Evolutionary conservation across 2,888 invertebrate species (phyloP).

Genomic region (Zootermopsis nevadensis): DNA sequence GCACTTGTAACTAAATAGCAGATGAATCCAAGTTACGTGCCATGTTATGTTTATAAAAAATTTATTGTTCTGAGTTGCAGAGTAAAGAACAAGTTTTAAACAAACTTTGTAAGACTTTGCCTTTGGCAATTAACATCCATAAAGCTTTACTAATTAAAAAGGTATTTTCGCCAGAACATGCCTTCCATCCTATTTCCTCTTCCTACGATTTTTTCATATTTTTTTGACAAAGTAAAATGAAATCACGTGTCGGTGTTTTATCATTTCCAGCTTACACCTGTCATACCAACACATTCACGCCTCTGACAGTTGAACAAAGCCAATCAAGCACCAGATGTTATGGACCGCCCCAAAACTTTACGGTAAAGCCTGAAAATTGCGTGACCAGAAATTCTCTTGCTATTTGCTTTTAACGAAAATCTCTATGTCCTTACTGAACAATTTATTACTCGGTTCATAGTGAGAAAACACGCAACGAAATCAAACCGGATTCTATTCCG

Average conservation of each 20-base stretch:
- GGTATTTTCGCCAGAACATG: not conserved
- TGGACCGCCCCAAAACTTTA: conserved; percentile 6
- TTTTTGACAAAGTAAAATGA: not conserved
- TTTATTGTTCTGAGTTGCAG: no score
- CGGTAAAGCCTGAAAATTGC: conserved; percentile 25
- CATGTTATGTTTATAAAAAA: no score
- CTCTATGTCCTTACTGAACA: not conserved
- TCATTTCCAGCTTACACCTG: conserved; percentile 34
- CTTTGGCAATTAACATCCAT: not conserved
- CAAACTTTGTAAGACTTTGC: not conserved
- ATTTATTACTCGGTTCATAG: not conserved
- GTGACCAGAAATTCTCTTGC: conserved; percentile 20
- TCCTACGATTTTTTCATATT: not conserved
- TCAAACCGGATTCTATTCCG: not conserved
- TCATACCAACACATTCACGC: conserved; percentile 4
- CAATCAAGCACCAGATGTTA: conserved; percentile 26
- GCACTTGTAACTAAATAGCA: no score
- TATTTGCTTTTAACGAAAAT: not conserved
- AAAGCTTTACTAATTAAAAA: conserved; percentile 21
- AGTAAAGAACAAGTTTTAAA: no score
- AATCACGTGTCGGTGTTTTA: conserved; percentile 31
- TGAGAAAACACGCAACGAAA: not conserved
- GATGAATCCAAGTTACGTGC: no score
- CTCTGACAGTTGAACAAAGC: conserved; percentile 35
- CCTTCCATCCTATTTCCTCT: not conserved